A percentile compares a stretch with the other conserved stretches of the same genome.
Evolutionary conservation across 2,113 vertebrate species (phyloP).

Genomic region (Melanerpes aurifrons): DNA sequence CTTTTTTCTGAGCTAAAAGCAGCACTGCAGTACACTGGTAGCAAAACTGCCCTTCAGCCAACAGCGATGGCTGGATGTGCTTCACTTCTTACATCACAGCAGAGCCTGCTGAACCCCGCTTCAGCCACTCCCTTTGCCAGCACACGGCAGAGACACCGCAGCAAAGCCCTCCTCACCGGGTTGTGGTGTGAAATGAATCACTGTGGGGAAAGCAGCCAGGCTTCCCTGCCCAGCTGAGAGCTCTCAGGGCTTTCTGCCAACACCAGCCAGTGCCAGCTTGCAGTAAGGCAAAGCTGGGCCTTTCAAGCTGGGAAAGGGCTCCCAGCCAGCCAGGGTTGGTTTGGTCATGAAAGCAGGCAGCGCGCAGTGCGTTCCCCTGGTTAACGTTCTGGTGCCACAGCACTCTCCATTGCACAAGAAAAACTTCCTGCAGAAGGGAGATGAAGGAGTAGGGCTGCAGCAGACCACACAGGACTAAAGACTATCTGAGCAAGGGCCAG

Average conservation of each 20-base stretch:
- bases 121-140: not conserved
- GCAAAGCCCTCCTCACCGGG: not conserved
- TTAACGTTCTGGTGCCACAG: fast-evolving
- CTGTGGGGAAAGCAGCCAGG: not conserved
- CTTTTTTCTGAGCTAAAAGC: not conserved
- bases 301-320: not conserved
- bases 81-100: fast-evolving
- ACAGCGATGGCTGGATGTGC: fast-evolving
- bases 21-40: fast-evolving
- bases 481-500: fast-evolving
- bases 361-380: not conserved
- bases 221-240: not conserved
- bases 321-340: not conserved
- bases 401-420: fast-evolving
- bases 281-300: not conserved
- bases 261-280: not conserved
- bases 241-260: not conserved
- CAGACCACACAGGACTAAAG: not conserved
- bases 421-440: not conserved
- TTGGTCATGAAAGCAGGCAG: not conserved
- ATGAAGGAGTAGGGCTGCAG: not conserved
- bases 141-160: fast-evolving
- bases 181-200: not conserved
- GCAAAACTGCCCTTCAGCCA: fast-evolving
- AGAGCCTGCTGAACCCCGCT: fast-evolving